A percentile compares a stretch with the other conserved stretches of the same genome.
Evolutionary conservation across 2,797 vertebrate species (phyloP).

Genomic region (Podarcis lilfordi): DNA sequence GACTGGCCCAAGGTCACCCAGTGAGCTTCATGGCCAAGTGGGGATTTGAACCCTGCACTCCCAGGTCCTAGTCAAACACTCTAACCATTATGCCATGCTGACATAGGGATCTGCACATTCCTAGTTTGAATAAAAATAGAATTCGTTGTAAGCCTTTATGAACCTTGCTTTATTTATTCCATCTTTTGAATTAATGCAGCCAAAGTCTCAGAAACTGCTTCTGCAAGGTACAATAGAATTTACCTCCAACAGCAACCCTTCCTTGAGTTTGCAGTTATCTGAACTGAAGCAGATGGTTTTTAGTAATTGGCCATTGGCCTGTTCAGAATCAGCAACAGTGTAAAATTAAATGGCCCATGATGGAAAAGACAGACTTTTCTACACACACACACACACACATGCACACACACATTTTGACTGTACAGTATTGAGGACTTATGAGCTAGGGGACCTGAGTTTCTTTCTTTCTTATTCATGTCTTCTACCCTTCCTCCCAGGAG

Average conservation of each 20-base stretch:
- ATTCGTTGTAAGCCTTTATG: constrained; percentile 29
- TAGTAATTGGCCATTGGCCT: background rate
- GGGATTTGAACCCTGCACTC: no score
- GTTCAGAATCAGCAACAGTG: background rate
- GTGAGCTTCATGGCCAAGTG: no score
- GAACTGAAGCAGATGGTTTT: background rate
- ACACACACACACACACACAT: background rate
- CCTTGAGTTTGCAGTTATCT: background rate
- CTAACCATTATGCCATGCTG: no score
- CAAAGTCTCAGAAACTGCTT: constrained; percentile 16
- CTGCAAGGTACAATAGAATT: constrained; percentile 30
- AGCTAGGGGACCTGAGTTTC: background rate
- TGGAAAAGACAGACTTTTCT: background rate
- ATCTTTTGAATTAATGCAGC: constrained; percentile 33
- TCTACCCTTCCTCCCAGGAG: background rate
- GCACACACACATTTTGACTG: background rate
- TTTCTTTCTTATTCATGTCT: background rate
- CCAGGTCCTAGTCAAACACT: no score
- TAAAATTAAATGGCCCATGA: background rate
- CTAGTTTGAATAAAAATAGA: constrained; percentile 19
- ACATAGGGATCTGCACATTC: constrained; percentile 13
- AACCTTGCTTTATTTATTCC: constrained; percentile 51
- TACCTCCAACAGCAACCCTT: background rate
- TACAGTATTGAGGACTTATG: background rate
- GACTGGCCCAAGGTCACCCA: no score